A percentile compares a stretch with the other conserved stretches of the same genome.
Conservation (phyloP, 2,888 invertebrate genomes). For the Yponomeuta cagnagella region DNA sequence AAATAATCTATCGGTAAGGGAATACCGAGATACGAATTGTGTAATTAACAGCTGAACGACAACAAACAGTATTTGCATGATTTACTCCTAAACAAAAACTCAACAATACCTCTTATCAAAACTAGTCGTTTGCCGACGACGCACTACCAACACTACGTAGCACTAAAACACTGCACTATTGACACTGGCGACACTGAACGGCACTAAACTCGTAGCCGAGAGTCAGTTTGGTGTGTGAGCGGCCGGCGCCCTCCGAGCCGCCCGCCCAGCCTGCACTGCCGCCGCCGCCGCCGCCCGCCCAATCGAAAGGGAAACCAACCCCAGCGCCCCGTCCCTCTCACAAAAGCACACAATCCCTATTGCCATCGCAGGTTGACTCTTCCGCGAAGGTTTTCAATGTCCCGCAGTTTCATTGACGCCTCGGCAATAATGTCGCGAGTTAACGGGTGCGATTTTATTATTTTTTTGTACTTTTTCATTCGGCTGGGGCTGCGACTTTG, state of each 20-base stretch:
- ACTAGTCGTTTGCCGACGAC: not conserved
- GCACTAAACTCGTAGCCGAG: not conserved
- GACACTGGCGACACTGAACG: slow-evolving; percentile 1
- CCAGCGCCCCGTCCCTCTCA: slow-evolving; percentile 34
- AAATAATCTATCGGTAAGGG: not conserved
- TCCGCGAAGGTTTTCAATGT: slow-evolving; percentile 49
- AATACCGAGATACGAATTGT: not conserved
- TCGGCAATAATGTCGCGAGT: slow-evolving; percentile 17
- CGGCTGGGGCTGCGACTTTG: not conserved
- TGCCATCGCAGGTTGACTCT: slow-evolving; percentile 40
- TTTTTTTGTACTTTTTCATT: not conserved
- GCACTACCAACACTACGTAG: not conserved
- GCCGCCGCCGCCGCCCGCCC: slow-evolving; percentile 36
- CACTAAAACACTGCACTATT: slow-evolving; percentile 9
- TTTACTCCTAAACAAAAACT: not conserved
- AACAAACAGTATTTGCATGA: slow-evolving; percentile 7
- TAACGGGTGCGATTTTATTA: slow-evolving; percentile 5
- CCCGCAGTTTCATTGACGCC: slow-evolving; percentile 60
- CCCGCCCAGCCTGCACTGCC: slow-evolving; percentile 36
- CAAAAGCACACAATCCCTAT: slow-evolving; percentile 22
- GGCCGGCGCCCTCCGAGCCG: slow-evolving; percentile 35
- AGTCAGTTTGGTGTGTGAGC: slow-evolving; percentile 26
- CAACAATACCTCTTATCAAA: not conserved
- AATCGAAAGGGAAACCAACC: slow-evolving; percentile 67
- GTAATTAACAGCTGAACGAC: not conserved